Percentiles rank a stretch among this genome's conserved stretches.
Evolutionary conservation across 2,113 vertebrate species (phyloP).

Genomic region (Anthoscopus minutus): DNA sequence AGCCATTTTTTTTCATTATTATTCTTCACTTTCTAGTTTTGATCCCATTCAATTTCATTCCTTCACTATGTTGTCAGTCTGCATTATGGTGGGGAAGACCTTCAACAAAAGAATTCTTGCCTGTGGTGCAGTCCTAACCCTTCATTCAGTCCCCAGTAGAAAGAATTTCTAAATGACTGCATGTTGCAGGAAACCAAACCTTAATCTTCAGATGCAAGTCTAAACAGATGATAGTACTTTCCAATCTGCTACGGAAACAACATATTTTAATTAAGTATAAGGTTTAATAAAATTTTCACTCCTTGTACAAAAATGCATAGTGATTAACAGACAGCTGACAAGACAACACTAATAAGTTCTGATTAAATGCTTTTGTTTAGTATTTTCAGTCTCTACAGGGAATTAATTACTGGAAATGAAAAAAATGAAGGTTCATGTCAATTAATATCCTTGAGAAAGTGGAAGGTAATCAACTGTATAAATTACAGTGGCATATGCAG

Average conservation of each 20-base stretch:
- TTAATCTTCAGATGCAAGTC: conserved; percentile 22
- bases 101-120: conserved; percentile 27
- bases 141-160: background rate
- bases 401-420: conserved; percentile 56
- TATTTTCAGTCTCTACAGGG: conserved; percentile 50
- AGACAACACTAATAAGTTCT: conserved; percentile 49
- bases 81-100: background rate
- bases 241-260: conserved; percentile 2
- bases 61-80: conserved; percentile 12
- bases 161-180: conserved; percentile 21
- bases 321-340: conserved; percentile 33
- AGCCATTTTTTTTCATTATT: background rate
- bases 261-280: conserved; percentile 49
- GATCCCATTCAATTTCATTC: background rate
- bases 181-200: conserved; percentile 11
- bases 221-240: conserved; percentile 43
- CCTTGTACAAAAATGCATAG: conserved; percentile 23
- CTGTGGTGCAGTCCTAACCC: background rate
- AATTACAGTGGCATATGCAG: conserved; percentile 46
- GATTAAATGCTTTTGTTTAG: conserved; percentile 58
- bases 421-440: conserved; percentile 19
- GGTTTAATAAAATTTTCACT: conserved; percentile 48
- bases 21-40: background rate
- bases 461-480: conserved; percentile 40
- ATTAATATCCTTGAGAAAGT: conserved; percentile 38